Evolutionary conservation across 2,113 vertebrate genomes (phyloP), one percentile per base, ranked within the genome.

Genomic region (Xiphophorus hellerii): DNA sequence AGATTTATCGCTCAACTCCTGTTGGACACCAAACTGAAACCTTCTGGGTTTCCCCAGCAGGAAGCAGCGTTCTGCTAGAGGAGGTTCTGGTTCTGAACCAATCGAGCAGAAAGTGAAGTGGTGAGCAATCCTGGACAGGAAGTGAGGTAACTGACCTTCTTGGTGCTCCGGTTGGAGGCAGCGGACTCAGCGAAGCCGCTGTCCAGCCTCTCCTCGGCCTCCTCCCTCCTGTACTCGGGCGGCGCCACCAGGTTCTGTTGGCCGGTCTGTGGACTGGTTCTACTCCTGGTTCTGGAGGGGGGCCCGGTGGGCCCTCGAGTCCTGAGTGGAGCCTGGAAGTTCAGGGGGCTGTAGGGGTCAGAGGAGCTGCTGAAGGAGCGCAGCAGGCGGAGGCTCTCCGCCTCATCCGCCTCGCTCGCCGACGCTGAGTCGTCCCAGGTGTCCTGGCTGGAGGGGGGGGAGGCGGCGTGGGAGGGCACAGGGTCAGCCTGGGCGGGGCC

Each of bases 311-410:
- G 69, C 72, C 44, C 73, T 85, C 0, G 71, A 74, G 95, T 94
- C 92, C 94, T 71, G 89, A 97, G 87, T 0, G 95, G 87, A 27
- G 95, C 97, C 89, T 94, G 96, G 82, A 99, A 99, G 75, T 97
- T 97, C 0, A 97, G 77, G 58, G 94, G 97, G 83, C 96, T 97
- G 72, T 98, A 99, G 0, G 97, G 97, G 83, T 99, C 98, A 0
- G 94, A 92, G 3, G 93, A 93, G 74, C 90, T 91, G 87, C 92
- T 94, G 85, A 98, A 98, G 0, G 95, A 96, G 85, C 95, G 95
- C 96, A 95, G 96, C 29, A 98, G 93, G 20, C 78, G 94, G 62
- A 95, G 84, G 74, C 79, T 96, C 51, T 97, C 97, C 0, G 88
- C 93, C 42, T 97, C 96, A 0, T 98, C 96, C 58, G 68, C 89